Evolutionary conservation across 2,797 vertebrate species (phyloP).

Genomic region (Avahi laniger): DNA sequence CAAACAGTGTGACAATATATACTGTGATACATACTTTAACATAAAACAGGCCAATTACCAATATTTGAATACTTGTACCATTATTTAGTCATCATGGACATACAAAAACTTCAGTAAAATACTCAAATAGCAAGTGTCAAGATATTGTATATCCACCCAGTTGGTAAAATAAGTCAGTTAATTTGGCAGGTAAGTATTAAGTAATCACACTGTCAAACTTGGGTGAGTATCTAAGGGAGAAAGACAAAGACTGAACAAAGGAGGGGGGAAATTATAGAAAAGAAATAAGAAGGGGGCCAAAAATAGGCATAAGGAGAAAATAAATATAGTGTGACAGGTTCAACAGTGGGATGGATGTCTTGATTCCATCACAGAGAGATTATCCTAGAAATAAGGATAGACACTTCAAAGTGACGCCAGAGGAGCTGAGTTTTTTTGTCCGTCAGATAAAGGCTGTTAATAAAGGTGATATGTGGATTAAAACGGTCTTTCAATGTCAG

Average conservation of each 20-base stretch:
- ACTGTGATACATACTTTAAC: constrained; percentile 62
- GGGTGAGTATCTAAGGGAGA: constrained; percentile 81
- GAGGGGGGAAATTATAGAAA: constrained; percentile 49
- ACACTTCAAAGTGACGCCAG: constrained; percentile 48
- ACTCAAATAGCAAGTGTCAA: constrained; percentile 83
- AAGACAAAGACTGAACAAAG: constrained; percentile 83
- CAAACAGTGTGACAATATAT: constrained; percentile 75
- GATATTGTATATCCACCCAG: constrained; percentile 81
- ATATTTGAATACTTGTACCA: constrained; percentile 78
- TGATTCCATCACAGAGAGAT: constrained; percentile 61
- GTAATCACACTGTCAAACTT: constrained; percentile 86
- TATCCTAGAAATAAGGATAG: constrained; percentile 63
- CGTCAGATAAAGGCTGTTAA: constrained; percentile 10
- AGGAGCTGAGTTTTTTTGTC: background rate
- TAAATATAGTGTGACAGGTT: constrained; percentile 72
- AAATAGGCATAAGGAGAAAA: constrained; percentile 72
- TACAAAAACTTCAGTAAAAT: constrained; percentile 77
- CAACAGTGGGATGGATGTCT: constrained; percentile 69
- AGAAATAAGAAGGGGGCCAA: constrained; percentile 75
- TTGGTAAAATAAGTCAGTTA: constrained; percentile 90
- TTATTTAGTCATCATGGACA: constrained; percentile 77
- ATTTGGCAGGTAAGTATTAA: constrained; percentile 88
- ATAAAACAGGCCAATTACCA: constrained; percentile 66
- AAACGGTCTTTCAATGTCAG: background rate
- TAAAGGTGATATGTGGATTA: constrained; percentile 16